phyloP scores from a whole-genome alignment of 2,113 vertebrate species.

The Picathartes gymnocephalus region DNA sequence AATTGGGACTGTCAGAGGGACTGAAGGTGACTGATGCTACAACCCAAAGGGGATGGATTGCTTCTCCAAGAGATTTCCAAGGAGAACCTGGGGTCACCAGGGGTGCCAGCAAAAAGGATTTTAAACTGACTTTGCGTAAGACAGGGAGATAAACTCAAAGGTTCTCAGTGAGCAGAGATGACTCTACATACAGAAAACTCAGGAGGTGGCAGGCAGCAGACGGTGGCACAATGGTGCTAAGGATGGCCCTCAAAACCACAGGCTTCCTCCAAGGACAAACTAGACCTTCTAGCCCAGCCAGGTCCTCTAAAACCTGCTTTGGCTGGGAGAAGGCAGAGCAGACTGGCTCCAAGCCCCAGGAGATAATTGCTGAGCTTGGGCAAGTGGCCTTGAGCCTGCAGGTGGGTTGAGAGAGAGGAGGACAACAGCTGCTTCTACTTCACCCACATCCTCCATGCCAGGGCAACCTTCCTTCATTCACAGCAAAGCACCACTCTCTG shows the following conservation, averaged over 20 bases:
- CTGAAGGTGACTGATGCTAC: slow-evolving; percentile 3
- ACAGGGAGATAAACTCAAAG: neutral
- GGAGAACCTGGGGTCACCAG: neutral
- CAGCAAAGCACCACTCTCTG: neutral
- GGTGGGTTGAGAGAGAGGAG: neutral
- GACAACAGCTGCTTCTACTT: slow-evolving; percentile 38
- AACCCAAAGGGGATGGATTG: neutral
- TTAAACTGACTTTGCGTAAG: neutral
- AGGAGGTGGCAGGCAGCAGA: neutral
- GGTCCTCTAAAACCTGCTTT: neutral
- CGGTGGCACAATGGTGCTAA: neutral
- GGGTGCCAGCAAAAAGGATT: neutral
- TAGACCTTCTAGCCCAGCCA: neutral
- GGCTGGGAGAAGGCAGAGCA: neutral
- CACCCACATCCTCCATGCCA: neutral
- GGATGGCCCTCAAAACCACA: neutral
- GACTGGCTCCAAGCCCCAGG: neutral
- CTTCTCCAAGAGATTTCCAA: slow-evolving; percentile 11
- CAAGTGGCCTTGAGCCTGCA: neutral
- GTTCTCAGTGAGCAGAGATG: neutral
- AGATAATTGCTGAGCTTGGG: neutral
- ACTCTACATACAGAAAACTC: neutral
- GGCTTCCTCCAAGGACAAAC: neutral
- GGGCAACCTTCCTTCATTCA: neutral
- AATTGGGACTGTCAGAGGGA: slow-evolving; percentile 11